Percentiles rank a stretch among this genome's conserved stretches.
Conservation (phyloP, 2,113 vertebrate species). For the Scalopus aquaticus region DNA sequence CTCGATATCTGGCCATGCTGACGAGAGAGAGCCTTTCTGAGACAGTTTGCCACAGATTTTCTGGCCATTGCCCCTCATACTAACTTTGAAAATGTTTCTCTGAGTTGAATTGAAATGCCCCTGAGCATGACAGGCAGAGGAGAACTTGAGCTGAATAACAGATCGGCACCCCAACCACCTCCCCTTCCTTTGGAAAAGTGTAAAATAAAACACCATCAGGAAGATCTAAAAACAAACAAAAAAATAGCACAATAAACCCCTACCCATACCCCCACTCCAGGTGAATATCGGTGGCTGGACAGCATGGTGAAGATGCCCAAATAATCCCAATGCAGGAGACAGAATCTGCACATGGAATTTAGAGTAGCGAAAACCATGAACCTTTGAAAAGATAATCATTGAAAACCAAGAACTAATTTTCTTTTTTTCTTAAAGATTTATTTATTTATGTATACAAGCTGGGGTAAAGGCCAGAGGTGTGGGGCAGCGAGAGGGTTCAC, state of each 20-base stretch:
- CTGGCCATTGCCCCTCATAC: background rate
- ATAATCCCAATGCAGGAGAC: background rate
- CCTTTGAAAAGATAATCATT: conserved; percentile 38
- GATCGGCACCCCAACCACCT: background rate
- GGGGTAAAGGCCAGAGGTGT: no score
- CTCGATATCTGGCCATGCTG: background rate
- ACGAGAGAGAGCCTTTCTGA: conserved; percentile 2
- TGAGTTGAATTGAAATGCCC: background rate
- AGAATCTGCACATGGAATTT: background rate
- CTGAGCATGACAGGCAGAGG: background rate
- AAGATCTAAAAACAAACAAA: conserved; percentile 55
- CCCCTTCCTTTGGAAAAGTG: background rate
- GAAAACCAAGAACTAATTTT: conserved; percentile 48
- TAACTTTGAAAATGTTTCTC: conserved; percentile 51
- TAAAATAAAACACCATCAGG: conserved; percentile 34
- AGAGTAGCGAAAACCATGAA: background rate
- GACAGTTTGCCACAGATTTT: conserved; percentile 24
- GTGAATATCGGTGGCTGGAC: background rate
- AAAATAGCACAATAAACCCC: conserved; percentile 32
- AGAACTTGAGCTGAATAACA: background rate
- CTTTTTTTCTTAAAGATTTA: no score
- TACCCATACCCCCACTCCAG: background rate
- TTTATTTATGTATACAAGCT: no score
- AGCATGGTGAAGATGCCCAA: conserved; percentile 26
- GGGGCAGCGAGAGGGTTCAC: no score